Conservation (phyloP, 2,113 vertebrate species). For the Salvelinus alpinus region DNA sequence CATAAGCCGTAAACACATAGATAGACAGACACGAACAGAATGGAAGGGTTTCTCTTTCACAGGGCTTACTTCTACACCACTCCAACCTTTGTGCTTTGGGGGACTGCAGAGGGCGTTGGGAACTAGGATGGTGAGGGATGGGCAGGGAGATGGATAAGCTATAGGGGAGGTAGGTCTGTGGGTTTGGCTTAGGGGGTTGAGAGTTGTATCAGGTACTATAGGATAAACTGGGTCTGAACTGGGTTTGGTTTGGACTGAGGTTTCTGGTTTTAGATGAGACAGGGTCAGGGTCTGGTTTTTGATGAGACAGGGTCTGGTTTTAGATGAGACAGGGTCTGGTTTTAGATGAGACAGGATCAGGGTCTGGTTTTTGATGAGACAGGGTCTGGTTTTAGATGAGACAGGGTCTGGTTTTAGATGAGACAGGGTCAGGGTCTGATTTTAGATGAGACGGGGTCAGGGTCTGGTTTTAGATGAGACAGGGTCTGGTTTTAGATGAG, state of each 20-base stretch:
- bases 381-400: too few species aligned
- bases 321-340: too few species aligned
- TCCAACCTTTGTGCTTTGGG: constrained; percentile 60
- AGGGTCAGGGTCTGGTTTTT: too few species aligned
- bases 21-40: constrained; percentile 42
- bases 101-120: constrained; percentile 57
- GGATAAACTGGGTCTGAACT: neutral
- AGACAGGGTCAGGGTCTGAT: too few species aligned
- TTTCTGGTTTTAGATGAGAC: neutral
- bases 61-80: constrained; percentile 33
- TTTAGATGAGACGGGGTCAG: too few species aligned
- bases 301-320: too few species aligned
- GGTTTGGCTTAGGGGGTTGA: neutral
- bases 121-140: constrained; percentile 2
- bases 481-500: too few species aligned
- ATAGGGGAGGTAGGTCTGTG: neutral
- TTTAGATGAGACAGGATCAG: too few species aligned
- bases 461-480: too few species aligned
- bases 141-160: neutral
- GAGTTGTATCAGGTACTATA: neutral
- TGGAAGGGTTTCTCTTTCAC: constrained; percentile 34
- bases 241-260: neutral
- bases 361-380: too few species aligned
- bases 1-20: constrained; percentile 35
- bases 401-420: too few species aligned